Percentiles rank a stretch among this genome's conserved stretches.
Conservation (phyloP, 1,140 invertebrate species). For the Dolichoris vasculosae region DNA sequence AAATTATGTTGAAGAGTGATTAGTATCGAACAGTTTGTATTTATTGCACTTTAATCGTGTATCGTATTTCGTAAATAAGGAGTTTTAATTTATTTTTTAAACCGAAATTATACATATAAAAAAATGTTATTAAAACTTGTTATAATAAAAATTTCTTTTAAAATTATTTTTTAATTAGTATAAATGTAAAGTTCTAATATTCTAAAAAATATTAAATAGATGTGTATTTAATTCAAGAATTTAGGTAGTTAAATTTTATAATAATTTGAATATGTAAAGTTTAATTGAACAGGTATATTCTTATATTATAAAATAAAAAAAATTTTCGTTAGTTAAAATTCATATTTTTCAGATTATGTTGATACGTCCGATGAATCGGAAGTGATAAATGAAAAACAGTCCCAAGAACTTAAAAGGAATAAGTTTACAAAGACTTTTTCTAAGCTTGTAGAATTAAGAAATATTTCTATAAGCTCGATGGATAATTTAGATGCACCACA, state of each 20-base stretch:
- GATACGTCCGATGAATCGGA: slow-evolving; percentile 16
- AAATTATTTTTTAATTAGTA: too few species aligned
- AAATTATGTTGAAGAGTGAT: background rate
- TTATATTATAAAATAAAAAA: background rate
- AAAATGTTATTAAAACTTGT: too few species aligned
- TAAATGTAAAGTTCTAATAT: too few species aligned
- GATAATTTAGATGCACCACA: slow-evolving; percentile 63
- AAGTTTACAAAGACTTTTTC: background rate
- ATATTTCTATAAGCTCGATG: slow-evolving; percentile 53
- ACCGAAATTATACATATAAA: too few species aligned
- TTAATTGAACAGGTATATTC: background rate
- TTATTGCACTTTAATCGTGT: background rate
- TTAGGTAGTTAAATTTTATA: too few species aligned
- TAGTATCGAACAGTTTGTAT: background rate
- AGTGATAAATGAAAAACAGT: background rate
- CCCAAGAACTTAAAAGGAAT: background rate
- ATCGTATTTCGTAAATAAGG: background rate
- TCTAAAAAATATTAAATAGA: too few species aligned
- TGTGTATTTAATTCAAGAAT: too few species aligned
- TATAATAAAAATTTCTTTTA: too few species aligned
- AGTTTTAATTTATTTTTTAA: background rate
- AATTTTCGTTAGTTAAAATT: background rate
- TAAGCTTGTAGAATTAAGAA: background rate
- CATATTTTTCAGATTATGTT: slow-evolving; percentile 50
- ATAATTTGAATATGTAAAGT: background rate